Evolutionary conservation across 2,797 vertebrate species (phyloP).

Genomic region (Pipistrellus kuhlii): DNA sequence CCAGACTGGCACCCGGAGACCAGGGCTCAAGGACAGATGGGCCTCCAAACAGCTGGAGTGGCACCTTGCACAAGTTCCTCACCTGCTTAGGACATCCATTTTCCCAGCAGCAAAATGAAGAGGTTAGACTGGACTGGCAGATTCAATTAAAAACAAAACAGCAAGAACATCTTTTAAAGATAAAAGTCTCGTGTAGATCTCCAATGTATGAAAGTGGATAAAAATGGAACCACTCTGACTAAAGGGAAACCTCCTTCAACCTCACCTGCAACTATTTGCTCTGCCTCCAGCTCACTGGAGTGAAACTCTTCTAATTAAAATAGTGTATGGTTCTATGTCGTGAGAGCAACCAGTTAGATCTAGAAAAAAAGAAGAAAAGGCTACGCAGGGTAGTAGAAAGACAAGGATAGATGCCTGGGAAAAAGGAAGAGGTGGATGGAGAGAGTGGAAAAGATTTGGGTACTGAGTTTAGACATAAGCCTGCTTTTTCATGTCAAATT

Average conservation of each 20-base stretch:
- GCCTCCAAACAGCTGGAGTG: background rate
- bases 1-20: background rate
- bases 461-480: background rate
- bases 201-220: background rate
- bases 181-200: background rate
- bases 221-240: background rate
- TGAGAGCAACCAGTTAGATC: background rate
- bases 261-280: background rate
- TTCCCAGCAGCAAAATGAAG: slow-evolving; percentile 39
- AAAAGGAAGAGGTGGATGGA: accelerated
- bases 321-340: background rate
- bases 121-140: background rate
- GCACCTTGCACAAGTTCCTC: background rate
- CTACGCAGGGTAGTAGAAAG: too few relatives aligned
- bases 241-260: background rate
- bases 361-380: background rate
- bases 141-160: background rate
- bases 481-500: background rate
- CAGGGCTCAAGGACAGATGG: background rate
- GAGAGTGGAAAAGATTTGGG: background rate
- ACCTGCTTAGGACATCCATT: background rate
- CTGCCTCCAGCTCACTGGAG: background rate
- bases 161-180: slow-evolving; percentile 44
- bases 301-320: slow-evolving; percentile 22
- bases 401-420: background rate